Evolutionary conservation across 2,113 vertebrate species (phyloP).

Genomic region (Craseonycteris thonglongyai): DNA sequence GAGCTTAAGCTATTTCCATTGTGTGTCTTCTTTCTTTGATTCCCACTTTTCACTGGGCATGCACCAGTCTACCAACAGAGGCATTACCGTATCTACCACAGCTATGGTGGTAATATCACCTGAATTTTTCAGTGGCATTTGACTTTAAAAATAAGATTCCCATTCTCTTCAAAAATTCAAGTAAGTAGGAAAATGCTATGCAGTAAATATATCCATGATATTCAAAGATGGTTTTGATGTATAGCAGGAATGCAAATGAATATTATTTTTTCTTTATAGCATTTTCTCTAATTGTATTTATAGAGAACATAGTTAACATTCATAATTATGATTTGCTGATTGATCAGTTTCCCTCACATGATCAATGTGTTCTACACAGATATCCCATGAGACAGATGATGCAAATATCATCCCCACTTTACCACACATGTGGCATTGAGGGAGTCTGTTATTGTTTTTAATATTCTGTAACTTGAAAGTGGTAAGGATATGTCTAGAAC

Average conservation of each 20-base stretch:
- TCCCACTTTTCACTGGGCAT: neutral
- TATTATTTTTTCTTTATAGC: neutral
- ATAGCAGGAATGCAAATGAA: neutral
- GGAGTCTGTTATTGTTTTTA: neutral
- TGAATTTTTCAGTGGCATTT: neutral
- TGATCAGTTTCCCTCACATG: neutral
- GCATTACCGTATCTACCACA: neutral
- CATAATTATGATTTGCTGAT: neutral
- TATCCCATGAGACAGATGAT: neutral
- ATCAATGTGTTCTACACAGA: neutral
- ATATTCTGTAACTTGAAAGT: neutral
- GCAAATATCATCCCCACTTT: neutral
- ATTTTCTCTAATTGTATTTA: neutral
- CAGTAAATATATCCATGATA: neutral
- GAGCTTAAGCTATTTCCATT: neutral
- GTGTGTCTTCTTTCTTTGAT: neutral
- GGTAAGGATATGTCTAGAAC: neutral
- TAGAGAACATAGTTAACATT: neutral
- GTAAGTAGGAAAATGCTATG: neutral
- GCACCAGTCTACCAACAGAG: neutral
- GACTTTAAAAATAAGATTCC: neutral
- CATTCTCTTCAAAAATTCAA: neutral
- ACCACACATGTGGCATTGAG: rapidly evolving
- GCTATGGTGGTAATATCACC: neutral
- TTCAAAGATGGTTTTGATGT: neutral